Evolutionary conservation across 2,888 invertebrate genomes (phyloP).

Genomic region (Acanthosepion esculentum): DNA sequence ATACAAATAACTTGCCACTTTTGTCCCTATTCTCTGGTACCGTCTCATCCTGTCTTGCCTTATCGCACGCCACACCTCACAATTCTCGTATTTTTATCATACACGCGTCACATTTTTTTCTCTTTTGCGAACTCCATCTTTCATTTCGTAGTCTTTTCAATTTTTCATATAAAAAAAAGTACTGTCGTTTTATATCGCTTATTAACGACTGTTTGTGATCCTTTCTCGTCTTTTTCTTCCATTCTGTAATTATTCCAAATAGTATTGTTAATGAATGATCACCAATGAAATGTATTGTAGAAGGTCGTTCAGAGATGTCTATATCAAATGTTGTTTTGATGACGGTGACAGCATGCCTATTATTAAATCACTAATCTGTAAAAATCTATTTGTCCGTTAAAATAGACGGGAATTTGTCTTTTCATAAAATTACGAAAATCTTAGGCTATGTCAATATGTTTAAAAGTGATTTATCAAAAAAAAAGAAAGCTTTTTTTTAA

Average conservation of each 20-base stretch:
- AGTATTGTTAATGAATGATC: background rate
- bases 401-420: background rate
- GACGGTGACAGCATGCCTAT: background rate
- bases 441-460: too few relatives aligned
- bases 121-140: background rate
- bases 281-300: background rate
- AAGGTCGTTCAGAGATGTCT: constrained; percentile 15
- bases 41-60: background rate
- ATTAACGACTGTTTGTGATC: background rate
- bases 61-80: background rate
- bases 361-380: too few relatives aligned
- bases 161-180: background rate
- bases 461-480: background rate
- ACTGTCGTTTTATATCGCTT: background rate
- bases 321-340: constrained; percentile 33
- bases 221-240: background rate
- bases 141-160: background rate
- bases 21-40: background rate
- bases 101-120: constrained; percentile 18
- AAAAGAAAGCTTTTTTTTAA: background rate
- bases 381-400: too few relatives aligned
- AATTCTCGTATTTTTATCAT: constrained; percentile 5
- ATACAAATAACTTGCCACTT: background rate
- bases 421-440: background rate
- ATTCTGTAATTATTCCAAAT: background rate